Evolutionary conservation across 2,113 vertebrate genomes (phyloP), one percentile per base, ranked within the genome.

Genomic region (Verasper variegatus): DNA sequence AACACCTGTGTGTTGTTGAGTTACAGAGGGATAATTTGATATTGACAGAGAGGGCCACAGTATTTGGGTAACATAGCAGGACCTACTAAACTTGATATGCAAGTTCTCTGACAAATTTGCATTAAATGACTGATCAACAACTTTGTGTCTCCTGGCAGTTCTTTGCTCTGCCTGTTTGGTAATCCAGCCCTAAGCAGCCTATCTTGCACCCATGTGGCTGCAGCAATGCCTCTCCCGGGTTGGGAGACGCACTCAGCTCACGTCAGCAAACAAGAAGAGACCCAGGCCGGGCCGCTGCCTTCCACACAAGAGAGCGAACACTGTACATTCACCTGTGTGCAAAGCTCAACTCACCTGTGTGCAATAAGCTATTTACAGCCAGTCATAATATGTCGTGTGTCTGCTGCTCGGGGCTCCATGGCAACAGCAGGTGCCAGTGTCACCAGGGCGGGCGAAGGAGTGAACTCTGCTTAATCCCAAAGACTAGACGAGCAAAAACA

Each of bases 391-490:
- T 27, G 76, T 37, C 49, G 2, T 70, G 59, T 71, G 73, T 69
- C 65, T 61, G 64, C 74, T 56, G 71, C 78, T 31, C 11, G 14
- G 70, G 70, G 68, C 64, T 80, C 73, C 83, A 67, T 81, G 35
- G 84, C 69, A 89, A 82, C 86, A 62, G 47, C 47, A 59, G 47
- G 23, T 60, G 73, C 69, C 71, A 71, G 5, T 52, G 74, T 86
- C 42, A 68, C 70, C 45, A 51, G 24, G 49, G 37, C 68, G 59
- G 64, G 20, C 42, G 20, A 77, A 35, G 35, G 26, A 52, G 54
- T 52, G 63, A 73, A 31, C n/a, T 13, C 8, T 62, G 14, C 51
- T 62, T 27, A 47, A 72, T 57, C 40, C 64, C 13, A 57, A 7
- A 27, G 18, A 45, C 51, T 13, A 54, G 54, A 73, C 0, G 8